Evolutionary conservation across 2,888 invertebrate species (phyloP).

Genomic region (Thyatira batis): DNA sequence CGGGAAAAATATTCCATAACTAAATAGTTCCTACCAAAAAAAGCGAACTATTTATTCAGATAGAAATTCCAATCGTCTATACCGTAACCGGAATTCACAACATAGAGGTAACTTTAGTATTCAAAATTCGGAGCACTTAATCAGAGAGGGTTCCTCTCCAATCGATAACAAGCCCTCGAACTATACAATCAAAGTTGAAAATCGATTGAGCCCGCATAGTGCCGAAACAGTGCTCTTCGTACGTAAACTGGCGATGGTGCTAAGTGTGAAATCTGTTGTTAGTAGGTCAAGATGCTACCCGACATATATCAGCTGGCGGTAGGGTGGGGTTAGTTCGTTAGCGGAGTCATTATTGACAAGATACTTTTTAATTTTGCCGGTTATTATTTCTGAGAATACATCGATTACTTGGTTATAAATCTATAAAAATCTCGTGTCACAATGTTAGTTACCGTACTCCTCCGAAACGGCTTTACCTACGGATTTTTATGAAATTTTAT

Average conservation of each 20-base stretch:
- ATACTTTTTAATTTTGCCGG: not conserved
- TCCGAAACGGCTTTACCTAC: too few relatives aligned
- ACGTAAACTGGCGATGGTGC: constrained; percentile 39
- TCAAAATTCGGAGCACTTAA: not conserved
- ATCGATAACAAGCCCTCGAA: not conserved
- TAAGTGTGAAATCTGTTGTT: constrained; percentile 52
- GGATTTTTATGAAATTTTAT: too few relatives aligned
- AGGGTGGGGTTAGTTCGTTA: constrained; percentile 8
- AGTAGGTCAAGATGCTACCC: constrained; percentile 49
- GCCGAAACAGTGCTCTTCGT: constrained; percentile 33
- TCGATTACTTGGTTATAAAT: too few relatives aligned
- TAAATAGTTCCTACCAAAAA: too few relatives aligned
- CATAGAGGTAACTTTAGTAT: too few relatives aligned
- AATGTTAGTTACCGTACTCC: too few relatives aligned
- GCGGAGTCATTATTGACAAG: constrained; percentile 2
- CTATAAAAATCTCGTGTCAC: too few relatives aligned
- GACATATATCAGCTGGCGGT: constrained; percentile 13
- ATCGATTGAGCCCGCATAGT: constrained; percentile 20
- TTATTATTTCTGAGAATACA: too few relatives aligned
- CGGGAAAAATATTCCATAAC: too few relatives aligned
- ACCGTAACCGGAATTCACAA: too few relatives aligned
- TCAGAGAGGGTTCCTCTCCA: not conserved
- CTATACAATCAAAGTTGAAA: constrained; percentile 3
- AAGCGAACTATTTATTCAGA: too few relatives aligned
- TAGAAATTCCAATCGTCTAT: too few relatives aligned